Evolutionary conservation across 2,797 vertebrate genomes (phyloP), one percentile per base, ranked within the genome.

Genomic region (Apogon hyalosoma): DNA sequence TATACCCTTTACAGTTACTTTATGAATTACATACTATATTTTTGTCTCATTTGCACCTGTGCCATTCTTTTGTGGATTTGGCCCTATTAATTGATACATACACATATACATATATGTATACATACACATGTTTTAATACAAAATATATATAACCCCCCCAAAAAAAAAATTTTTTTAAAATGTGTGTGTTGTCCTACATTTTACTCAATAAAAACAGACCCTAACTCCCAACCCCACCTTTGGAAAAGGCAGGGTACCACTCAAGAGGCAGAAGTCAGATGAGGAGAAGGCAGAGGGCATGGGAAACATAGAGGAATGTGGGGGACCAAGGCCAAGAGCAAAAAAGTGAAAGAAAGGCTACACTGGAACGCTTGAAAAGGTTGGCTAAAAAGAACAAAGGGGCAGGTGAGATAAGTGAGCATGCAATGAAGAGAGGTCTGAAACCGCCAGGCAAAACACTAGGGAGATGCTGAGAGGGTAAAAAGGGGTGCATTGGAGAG

Each of bases 231-330:
- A 33, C 31, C 31, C 31, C 7, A 7, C 6, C 3, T 28, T 28
- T 41, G 40, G 14, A 11, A 12, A 14, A 41, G 11, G 4, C 41
- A 42, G 41, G 41, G 13, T 3, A 45, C 31, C 45, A 38, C 6
- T 41, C 8, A 47, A 0, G 9, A 24, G 41, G 55, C 14, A 55
- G 38, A 43, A 13, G 6, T 9, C 12, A 58, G 54, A 47, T 28
- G 18, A 48, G 40, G 15, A 18, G 41, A 40, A 58, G 38, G 41
- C 52, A 55, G 46, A 69, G 69, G 46, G 55, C 80, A 64, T 82
- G 82, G 63, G 82, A 82, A 82, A 53, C 33, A 63, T 4, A 47
- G 7, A 58, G 11, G 40, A 63, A 56, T 75, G 55, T 57, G 48
- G 11, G 47, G 31, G 31, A 55, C 10, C 4, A 1, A 47, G 47